Evolutionary conservation across 2,888 invertebrate species (phyloP), one percentile per base, ranked within the genome.

Genomic region (Dryocosmus kuriphilus): DNA sequence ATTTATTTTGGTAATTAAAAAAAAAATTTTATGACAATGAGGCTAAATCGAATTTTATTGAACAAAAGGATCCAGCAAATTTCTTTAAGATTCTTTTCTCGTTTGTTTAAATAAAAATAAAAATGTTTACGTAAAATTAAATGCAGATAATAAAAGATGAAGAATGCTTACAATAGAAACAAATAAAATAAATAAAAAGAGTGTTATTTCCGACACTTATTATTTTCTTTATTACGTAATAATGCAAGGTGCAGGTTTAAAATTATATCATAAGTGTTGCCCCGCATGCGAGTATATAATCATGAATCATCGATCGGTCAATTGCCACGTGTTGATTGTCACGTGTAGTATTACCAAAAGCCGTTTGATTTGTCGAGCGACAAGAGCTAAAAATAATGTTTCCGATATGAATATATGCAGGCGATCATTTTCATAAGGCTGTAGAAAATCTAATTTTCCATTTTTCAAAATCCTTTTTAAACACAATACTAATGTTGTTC

Each of bases 241-340:
- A 51, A n/a, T 24, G 24, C 57, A 57, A 38, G 24, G 38, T 65
- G 22, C 24, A 65, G 35, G 38, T 65, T 65, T 24, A 32, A 65
- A 22, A 22, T 38, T 65, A 38, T 65, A 65, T 65, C 65, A 65
- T 38, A 63, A 41, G 22, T 57, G 24, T 24, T 27, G 41, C 67
- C n/a, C 67, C 67, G 41, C 67, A 67, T 67, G 1, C 27, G 41
- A 27, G 24, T 24, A 67, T 11, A 24, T 38, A 41, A 65, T 24
- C 24, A 41, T 67, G 67, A 67, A 67, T 67, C 67, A 67, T 67
- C 67, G 46, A 67, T 67, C 67, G 41, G 46, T 46, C 46, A 67
- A 67, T 67, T 67, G 35, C 38, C 65, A 65, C 38, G 65, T 65
- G 65, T 65, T 41, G 32, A n/a, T 35, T 27, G 14, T 65, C 65